Evolutionary conservation across 2,888 invertebrate genomes (phyloP), one percentile per base, ranked within the genome.

Genomic region (Idaea aversata): DNA sequence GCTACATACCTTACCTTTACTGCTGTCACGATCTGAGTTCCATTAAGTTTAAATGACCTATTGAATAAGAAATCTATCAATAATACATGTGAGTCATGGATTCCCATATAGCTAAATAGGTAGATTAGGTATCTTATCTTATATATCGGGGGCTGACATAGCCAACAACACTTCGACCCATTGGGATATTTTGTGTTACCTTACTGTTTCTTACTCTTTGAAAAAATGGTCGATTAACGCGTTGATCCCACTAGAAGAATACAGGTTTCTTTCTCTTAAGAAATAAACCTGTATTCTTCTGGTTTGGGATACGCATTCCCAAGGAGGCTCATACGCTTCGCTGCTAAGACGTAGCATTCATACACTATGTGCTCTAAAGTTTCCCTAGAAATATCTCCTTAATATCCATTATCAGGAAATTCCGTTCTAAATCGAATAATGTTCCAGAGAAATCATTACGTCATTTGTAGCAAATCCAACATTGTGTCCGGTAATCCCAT

Each of bases 401-500:
- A 47, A 47, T 47, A 7, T 7, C 13, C 7, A 13, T 5, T 47
- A 13, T 47, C 13, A 13, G 13, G 7, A 47, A 47, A 13, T 10
- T 47, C 10, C 13, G 47, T 7, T 47, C 47, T 10, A 47, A 47
- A 47, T 47, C 47, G 13, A 47, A 47, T 7, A 47, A 47, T 47
- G 47, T 47, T 47, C 47, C 47, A 10, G 47, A 47, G 47, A 47
- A 47, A 47, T 47, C 47, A 47, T 47, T 47, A 47, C 47, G 47
- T 47, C 47, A 47, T 47, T 38, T 5, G 63, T 47, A 74, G 72
- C 72, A 79, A 83, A 82, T 74, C 80, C 78, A 68, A 84, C 84
- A 84, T 82, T 78, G 84, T 82, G 81, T 71, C 74, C 76, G 72
- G 75, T 86, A 86, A 85, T 84, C 83, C 84, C 69, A 72, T 74